Base-by-base conservation (phyloP, 2,113 vertebrate species). In the Neodon shergylaensis region DNA sequence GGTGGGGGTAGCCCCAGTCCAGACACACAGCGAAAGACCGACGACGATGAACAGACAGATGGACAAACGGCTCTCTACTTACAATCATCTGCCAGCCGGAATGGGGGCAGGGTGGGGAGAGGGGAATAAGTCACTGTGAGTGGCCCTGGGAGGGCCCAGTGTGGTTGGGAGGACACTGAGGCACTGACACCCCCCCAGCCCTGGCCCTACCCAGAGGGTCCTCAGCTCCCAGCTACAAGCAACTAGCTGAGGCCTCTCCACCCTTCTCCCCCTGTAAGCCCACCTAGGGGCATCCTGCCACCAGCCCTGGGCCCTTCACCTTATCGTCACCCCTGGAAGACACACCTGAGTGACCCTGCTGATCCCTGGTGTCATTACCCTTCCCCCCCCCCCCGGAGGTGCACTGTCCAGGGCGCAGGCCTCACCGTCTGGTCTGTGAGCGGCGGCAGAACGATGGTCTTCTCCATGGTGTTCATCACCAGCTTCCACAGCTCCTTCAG, bases 391-490 rank as follows among this genome's bases (percentile, higher is more conserved):
- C 28, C 82, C n/a, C 70, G 14, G 36, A 54, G 73, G 49, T 90
- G 44, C 81, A n/a, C 1, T 10, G 4, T 31, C 2, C 36, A 33
- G 49, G n/a, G 33, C 33, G 47, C 42, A 36, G 72, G 94, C 99
- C 88, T 99, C 98, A 99, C 99, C 98, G 99, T 99, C 98, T 99
- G 99, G 98, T 99, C 99, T 0, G 99, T 99, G 94, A 99, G 99
- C 0, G 99, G 99, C 0, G 99, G 99, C 91, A 99, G 98, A 19
- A 99, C 99, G 0, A 99, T 99, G 44, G 99, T 99, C 98, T 99
- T 99, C 98, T 99, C 99, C 99, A 99, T 99, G 11, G 99, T 99
- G 98, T 99, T 99, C 99, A 99, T 99, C 94, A 99, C 99, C 96
- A 99, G 99, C 97, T 99, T 99, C 99, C 99, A 99, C 68, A 99